A percentile compares a stretch with the other conserved stretches of the same genome.
Evolutionary conservation across 2,113 vertebrate genomes (phyloP).

Genomic region (Chionodraco myersi): DNA sequence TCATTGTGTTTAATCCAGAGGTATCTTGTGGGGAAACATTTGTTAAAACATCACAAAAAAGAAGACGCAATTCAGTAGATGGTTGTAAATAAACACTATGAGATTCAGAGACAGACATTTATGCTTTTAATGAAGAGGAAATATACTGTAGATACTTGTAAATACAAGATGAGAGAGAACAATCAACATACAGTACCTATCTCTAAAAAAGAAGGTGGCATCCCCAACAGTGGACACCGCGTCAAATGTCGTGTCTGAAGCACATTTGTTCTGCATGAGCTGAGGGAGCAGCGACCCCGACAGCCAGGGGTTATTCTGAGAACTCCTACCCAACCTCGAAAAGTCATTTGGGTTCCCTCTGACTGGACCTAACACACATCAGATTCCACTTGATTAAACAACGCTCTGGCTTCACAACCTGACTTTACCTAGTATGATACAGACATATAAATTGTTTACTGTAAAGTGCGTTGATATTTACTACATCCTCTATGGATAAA

Average conservation of each 20-base stretch:
- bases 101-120: neutral
- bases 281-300: conserved; percentile 53
- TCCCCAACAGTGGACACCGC: conserved; percentile 79
- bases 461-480: conserved; percentile 86
- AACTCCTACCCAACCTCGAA: conserved; percentile 55
- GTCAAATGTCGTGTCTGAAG: conserved; percentile 78
- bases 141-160: neutral
- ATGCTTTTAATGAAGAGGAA: neutral
- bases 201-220: conserved; percentile 81
- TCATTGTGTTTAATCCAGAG: conserved; percentile 84
- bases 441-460: conserved; percentile 74
- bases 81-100: too few species aligned
- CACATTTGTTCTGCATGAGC: conserved; percentile 73
- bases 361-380: conserved; percentile 64
- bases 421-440: neutral
- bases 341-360: conserved; percentile 38
- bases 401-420: neutral
- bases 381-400: neutral
- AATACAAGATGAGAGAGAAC: neutral
- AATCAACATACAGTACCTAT: conserved; percentile 57
- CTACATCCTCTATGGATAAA: conserved; percentile 85
- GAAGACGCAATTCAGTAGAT: too few species aligned
- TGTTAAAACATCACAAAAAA: too few species aligned
- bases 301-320: conserved; percentile 55
- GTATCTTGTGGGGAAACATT: conserved; percentile 66